Evolutionary conservation across 2,888 invertebrate genomes (phyloP).

Genomic region (Cheilosia vulpina): DNA sequence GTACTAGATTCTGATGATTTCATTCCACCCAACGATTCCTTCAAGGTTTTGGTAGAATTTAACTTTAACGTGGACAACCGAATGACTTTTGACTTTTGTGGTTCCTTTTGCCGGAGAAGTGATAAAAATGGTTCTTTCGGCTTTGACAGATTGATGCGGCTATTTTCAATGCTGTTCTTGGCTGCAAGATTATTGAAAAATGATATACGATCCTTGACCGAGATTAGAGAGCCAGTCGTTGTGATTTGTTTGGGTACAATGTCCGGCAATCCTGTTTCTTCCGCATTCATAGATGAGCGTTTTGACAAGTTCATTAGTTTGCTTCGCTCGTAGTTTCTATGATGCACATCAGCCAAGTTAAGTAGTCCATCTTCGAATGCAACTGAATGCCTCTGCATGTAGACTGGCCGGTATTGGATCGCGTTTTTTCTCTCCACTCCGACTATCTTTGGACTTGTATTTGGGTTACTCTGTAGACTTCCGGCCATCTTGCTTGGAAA

Average conservation of each 20-base stretch:
- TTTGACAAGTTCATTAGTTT: constrained; percentile 1
- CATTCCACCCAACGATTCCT: constrained; percentile 11
- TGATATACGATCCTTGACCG: constrained; percentile 52
- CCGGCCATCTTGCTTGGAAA: neutral
- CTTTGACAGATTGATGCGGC: neutral
- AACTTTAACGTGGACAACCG: constrained; percentile 39
- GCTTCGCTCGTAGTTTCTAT: neutral
- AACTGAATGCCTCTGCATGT: constrained; percentile 55
- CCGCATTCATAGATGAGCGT: neutral
- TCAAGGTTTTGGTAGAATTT: neutral
- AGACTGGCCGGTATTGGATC: constrained; percentile 32
- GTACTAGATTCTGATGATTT: constrained; percentile 7
- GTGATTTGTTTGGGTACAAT: neutral
- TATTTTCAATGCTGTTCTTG: neutral
- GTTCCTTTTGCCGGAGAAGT: constrained; percentile 42
- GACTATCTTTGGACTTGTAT: constrained; percentile 56
- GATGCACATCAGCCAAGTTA: neutral
- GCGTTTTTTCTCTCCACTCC: constrained; percentile 54
- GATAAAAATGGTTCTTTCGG: constrained; percentile 44
- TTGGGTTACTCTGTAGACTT: neutral
- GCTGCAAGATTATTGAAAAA: constrained; percentile 56
- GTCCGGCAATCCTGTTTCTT: neutral
- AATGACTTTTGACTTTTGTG: constrained; percentile 19
- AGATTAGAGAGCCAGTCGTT: neutral
- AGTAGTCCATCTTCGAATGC: neutral